These are phyloP conservation scores for Caerostris extrusa DNA, from an alignment of 1,140 invertebrate species.

Conservation along the genomic window DNA sequence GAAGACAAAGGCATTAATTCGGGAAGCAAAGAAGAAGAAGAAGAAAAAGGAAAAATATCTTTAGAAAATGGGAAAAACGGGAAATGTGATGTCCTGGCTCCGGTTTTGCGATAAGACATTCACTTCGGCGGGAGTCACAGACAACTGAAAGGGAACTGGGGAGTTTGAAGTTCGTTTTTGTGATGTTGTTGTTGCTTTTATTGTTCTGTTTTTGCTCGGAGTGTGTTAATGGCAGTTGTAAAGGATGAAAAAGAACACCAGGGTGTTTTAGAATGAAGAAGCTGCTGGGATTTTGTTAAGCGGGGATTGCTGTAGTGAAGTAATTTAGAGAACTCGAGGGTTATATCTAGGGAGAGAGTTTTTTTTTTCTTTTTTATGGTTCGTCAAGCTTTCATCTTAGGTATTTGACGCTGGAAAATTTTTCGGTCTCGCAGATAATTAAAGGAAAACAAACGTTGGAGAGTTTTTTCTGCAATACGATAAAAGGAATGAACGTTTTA, in stretches of 20 bases:
- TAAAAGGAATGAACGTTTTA: too few species aligned
- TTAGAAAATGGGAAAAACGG: background rate
- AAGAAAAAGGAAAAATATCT: background rate
- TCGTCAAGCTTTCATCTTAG: too few species aligned
- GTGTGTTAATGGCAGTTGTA: too few species aligned
- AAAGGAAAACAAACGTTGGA: too few species aligned
- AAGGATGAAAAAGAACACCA: background rate
- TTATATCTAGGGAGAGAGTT: background rate
- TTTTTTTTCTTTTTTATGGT: background rate
- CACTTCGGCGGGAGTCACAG: background rate
- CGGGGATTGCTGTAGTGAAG: background rate
- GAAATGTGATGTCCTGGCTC: background rate
- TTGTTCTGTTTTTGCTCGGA: too few species aligned
- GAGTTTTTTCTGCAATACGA: too few species aligned
- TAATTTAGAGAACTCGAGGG: background rate
- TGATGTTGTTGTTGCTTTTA: background rate
- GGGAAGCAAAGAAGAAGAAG: background rate
- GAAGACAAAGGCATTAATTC: background rate
- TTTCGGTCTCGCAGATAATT: too few species aligned
- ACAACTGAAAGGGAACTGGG: background rate
- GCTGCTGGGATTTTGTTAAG: background rate
- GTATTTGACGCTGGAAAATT: too few species aligned
- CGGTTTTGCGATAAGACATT: conserved; percentile 10
- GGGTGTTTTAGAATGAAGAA: background rate
- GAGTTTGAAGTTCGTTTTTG: background rate